Evolutionary conservation across 2,797 vertebrate species (phyloP), one percentile per base, ranked within the genome.

Genomic region (Trachurus trachurus): DNA sequence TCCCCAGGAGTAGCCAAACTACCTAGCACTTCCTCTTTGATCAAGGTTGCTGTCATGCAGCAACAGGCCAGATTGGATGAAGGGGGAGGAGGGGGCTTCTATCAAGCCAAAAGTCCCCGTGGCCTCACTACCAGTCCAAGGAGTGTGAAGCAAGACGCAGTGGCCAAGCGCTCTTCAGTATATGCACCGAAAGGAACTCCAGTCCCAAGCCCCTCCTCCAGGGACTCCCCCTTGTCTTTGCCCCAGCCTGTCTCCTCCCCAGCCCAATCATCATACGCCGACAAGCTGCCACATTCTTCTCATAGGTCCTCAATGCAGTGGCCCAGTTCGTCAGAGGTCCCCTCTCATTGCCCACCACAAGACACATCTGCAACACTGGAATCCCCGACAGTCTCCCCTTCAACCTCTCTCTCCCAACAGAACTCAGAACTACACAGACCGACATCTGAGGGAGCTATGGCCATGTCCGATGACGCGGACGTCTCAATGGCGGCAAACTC

Each of bases 1-100:
- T 98, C 97, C 66, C 97, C 97, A 2, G 96, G 97, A 78, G 95
- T 96, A 54, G 95, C 96, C 89, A 97, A 97, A 92, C 92, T 95
- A 65, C 96, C 97, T 3, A 97, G 97, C 92, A 96, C 97, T 95
- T 98, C 97, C 81, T 95, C 96, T 1, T 94, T 98, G 93, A 92
- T 97, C 64, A 99, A 98, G 94, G 95, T 96, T 11, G 95, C 96
- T 9, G 95, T 97, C 83, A 95, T 97, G 90, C 97, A 97, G 92
- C 97, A 97, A 81, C 96, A 98, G 86, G 96, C 96, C 60, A 95
- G 95, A 83, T 86, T 89, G 39, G 97, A 97, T 21, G 97, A 97
- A 61, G 87, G 83, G 6, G 85, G 93, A 26, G 85, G 93, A 34
- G 88, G 95, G 0, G 94, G 92, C 0, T 93, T 89, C 37, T 95